phyloP scores from a whole-genome alignment of 2,888 invertebrate genomes.

The Tribolium freemani region DNA sequence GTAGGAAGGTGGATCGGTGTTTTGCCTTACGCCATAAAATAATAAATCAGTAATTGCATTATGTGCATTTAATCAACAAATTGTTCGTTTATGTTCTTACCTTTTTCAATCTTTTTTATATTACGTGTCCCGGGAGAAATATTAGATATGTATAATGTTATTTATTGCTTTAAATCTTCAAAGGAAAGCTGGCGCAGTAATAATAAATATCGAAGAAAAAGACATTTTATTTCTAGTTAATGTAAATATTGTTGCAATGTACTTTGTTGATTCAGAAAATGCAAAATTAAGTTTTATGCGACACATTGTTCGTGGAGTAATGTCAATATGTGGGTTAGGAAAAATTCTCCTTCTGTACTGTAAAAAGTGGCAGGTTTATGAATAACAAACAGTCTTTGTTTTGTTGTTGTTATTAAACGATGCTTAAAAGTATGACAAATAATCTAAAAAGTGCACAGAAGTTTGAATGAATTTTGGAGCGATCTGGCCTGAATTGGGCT shows the following conservation, averaged over 20 bases:
- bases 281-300: not conserved
- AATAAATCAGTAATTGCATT: not conserved
- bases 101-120: no score
- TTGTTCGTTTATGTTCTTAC: not conserved
- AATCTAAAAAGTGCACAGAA: not conserved
- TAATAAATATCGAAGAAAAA: not conserved
- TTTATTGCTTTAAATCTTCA: not conserved
- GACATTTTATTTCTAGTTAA: not conserved
- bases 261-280: not conserved
- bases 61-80: not conserved
- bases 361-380: conserved; percentile 6
- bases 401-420: not conserved
- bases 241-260: no score
- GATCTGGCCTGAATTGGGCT: conserved; percentile 1
- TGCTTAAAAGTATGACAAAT: no score
- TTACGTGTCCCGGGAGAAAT: not conserved
- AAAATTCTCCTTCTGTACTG: not conserved
- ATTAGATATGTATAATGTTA: not conserved
- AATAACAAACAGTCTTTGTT: not conserved
- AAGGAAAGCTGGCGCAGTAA: not conserved
- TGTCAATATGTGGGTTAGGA: not conserved
- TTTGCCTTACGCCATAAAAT: not conserved
- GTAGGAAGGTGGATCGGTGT: not conserved
- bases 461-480: not conserved
- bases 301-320: not conserved